Evolutionary conservation across 2,888 invertebrate genomes (phyloP), one percentile per base, ranked within the genome.

Genomic region (Gisinianus flammeolus): DNA sequence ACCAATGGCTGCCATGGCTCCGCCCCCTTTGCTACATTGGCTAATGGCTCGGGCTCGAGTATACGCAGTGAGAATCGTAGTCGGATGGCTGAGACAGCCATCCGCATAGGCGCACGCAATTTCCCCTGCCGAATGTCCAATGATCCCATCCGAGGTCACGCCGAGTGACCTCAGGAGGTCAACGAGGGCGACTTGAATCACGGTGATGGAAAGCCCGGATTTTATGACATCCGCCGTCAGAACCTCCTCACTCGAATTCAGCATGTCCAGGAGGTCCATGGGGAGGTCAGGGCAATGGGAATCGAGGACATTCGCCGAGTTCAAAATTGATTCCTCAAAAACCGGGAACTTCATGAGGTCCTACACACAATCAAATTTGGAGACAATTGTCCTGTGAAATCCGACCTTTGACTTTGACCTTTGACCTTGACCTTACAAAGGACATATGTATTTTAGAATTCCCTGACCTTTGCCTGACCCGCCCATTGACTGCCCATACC

Each of bases 101-200:
- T 98, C 98, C 24, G 97, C 97, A 88, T 98, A 98, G 19, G 96
- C 97, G 88, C 98, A 98, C 0, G 95, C 95, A 84, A 94, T 90
- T 88, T 96, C 96, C 28, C 96, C 96, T 12, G 94, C 94, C 28
- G 97, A 97, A 88, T 98, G 98, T 0, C 98, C 98, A 73, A 98
- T 90, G 86, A 98, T 96, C 75, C 97, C 97, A 87, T 98, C 96
- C 2, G 98, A 96, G 76, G 90, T 89, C 56, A 98, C 90, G 80
- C 93, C 94, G 28, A 93, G 86, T 24, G 90, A 88, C 76, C 89
- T 90, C 81, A 98, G 89, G 73, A 95, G 88, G 87, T 98, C 97
- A 0, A 96, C 94, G 16, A 98, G 89, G 30, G 95, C 98, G 73
- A 98, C 93, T 89, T 90, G 81, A 22, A 85, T 76, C 16, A 97